These are phyloP conservation scores for Bos indicus DNA, from an alignment of 2,113 vertebrate genomes.

Conservation along the genomic window DNA sequence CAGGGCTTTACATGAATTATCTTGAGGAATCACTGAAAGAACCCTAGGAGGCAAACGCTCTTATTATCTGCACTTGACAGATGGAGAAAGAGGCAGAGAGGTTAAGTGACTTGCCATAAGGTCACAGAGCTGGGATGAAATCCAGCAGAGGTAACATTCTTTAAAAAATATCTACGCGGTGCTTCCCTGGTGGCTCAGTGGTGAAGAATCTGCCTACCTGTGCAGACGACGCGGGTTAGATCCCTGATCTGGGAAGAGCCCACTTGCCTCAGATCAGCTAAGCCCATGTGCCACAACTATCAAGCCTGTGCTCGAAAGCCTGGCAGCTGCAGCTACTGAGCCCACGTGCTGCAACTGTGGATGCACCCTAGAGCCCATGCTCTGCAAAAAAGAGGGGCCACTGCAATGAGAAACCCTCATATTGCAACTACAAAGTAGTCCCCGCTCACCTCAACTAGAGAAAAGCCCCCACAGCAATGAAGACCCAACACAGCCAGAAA, in stretches of 20 bases:
- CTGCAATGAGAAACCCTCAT: background rate
- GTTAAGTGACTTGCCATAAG: background rate
- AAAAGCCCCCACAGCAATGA: background rate
- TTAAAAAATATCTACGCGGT: background rate
- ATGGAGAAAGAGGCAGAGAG: background rate
- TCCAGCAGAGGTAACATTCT: background rate
- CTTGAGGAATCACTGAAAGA: constrained; percentile 1
- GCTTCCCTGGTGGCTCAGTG: background rate
- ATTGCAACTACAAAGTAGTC: background rate
- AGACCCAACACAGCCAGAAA: background rate
- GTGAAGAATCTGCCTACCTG: background rate
- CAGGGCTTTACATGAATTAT: background rate
- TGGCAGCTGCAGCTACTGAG: background rate
- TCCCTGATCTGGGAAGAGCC: background rate
- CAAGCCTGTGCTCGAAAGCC: background rate
- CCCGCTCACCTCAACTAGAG: background rate
- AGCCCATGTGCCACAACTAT: background rate
- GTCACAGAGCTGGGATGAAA: background rate
- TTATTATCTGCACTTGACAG: background rate
- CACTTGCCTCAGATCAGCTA: background rate
- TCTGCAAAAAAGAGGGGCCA: background rate
- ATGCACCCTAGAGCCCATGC: background rate
- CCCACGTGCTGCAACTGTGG: background rate
- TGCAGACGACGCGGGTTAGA: background rate
- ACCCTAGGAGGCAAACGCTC: background rate